Conservation (phyloP, 2,113 vertebrate genomes). For the Illadopsis cleaveri region DNA sequence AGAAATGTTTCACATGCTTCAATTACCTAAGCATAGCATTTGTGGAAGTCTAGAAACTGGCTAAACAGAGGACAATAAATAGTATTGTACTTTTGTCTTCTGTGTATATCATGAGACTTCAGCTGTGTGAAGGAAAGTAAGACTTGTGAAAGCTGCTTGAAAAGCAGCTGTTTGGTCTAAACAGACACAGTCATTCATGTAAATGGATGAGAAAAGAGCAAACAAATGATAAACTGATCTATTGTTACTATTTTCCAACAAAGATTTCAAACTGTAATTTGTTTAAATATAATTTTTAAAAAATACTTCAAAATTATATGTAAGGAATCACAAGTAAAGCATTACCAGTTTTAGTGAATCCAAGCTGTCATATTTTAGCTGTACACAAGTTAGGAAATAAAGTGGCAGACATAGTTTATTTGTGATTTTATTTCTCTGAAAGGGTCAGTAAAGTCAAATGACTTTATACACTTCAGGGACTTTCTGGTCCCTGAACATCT, state of each 20-base stretch:
- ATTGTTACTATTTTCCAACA: not conserved
- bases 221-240: not conserved
- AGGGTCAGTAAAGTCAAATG: not conserved
- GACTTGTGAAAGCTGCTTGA: not conserved
- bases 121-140: not conserved
- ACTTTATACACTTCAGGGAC: not conserved
- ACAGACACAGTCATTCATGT: not conserved
- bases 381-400: not conserved
- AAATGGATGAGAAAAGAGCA: not conserved
- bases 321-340: not conserved
- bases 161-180: not conserved
- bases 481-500: constrained; percentile 39
- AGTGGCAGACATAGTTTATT: not conserved
- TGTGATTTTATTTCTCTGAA: not conserved
- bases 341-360: not conserved
- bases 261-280: not conserved
- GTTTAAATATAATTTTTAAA: not conserved
- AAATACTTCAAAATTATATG: not conserved
- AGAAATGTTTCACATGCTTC: not conserved
- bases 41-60: not conserved
- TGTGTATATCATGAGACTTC: not conserved
- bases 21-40: not conserved
- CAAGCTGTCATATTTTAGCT: not conserved
- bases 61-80: not conserved
- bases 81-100: not conserved